Conservation (phyloP, 2,113 vertebrate species). For the Podarcis muralis region DNA sequence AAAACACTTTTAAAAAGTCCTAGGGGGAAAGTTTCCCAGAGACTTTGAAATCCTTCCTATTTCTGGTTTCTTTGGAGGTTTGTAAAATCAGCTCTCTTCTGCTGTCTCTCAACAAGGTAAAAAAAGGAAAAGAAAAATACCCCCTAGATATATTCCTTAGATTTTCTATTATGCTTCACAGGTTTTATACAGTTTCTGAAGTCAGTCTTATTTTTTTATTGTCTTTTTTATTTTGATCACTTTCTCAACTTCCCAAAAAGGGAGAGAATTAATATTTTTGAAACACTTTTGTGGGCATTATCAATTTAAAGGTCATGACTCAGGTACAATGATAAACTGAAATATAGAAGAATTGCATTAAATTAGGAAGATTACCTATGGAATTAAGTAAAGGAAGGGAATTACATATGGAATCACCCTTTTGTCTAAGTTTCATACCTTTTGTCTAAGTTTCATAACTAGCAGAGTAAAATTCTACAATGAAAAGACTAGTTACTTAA, state of each 20-base stretch:
- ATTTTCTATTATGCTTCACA: conserved; percentile 74
- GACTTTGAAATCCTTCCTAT: conserved; percentile 79
- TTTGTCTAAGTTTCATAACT: conserved; percentile 24
- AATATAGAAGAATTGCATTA: conserved; percentile 17
- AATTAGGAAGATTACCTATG: background rate
- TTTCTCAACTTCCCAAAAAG: conserved; percentile 56
- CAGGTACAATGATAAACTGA: conserved; percentile 10
- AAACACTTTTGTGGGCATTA: background rate
- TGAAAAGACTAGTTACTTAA: background rate
- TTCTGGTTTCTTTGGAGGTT: conserved; percentile 74
- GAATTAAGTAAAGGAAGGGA: too few relatives aligned
- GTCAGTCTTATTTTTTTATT: conserved; percentile 64
- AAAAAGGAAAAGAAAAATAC: conserved; percentile 72
- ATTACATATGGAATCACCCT: background rate
- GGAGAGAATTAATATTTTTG: background rate
- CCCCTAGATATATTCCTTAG: conserved; percentile 75
- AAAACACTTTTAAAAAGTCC: conserved; percentile 71
- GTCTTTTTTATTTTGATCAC: conserved; percentile 69
- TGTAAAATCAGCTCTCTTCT: conserved; percentile 73
- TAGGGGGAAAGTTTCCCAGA: conserved; percentile 74
- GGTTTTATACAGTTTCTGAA: conserved; percentile 71
- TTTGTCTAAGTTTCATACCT: conserved; percentile 8
- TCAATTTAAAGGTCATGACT: conserved; percentile 45
- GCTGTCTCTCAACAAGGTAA: conserved; percentile 73
- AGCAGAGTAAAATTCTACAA: background rate